These are phyloP conservation scores for Potorous gilbertii DNA, from an alignment of 2,797 vertebrate species.

Conservation along the genomic window DNA sequence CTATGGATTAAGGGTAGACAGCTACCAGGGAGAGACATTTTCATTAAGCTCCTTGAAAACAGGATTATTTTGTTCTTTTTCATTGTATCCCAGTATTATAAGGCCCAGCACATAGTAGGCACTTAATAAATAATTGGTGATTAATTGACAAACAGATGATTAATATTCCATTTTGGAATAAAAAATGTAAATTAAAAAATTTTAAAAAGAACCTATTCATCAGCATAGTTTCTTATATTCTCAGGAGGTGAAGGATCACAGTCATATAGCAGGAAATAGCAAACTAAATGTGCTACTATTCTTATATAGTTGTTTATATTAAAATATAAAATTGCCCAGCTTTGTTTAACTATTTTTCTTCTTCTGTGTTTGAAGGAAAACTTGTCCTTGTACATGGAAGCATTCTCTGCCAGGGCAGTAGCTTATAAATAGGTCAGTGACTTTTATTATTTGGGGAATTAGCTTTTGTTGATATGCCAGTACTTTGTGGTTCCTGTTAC, in stretches of 20 bases:
- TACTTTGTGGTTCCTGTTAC: slow-evolving; percentile 41
- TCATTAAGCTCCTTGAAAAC: neutral
- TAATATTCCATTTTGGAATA: neutral
- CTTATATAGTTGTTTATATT: slow-evolving; percentile 4
- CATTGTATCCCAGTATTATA: neutral
- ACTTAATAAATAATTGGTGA: neutral
- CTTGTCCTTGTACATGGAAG: neutral
- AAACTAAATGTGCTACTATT: neutral
- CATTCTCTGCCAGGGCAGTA: neutral
- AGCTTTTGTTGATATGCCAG: slow-evolving; percentile 34
- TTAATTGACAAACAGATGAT: neutral
- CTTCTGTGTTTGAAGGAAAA: neutral
- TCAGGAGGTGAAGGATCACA: neutral
- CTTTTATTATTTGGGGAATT: slow-evolving; percentile 24
- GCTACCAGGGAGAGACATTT: neutral
- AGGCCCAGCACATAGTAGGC: neutral
- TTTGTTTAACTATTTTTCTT: neutral
- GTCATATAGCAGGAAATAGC: neutral
- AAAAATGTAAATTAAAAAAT: neutral
- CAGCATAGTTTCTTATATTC: neutral
- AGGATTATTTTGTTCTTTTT: neutral
- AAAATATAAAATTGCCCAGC: neutral
- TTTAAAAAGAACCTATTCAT: neutral
- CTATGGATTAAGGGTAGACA: neutral
- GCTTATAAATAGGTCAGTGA: slow-evolving; percentile 33